Base-by-base conservation (phyloP, 2,113 vertebrate genomes). In the Regulus satrapa region DNA sequence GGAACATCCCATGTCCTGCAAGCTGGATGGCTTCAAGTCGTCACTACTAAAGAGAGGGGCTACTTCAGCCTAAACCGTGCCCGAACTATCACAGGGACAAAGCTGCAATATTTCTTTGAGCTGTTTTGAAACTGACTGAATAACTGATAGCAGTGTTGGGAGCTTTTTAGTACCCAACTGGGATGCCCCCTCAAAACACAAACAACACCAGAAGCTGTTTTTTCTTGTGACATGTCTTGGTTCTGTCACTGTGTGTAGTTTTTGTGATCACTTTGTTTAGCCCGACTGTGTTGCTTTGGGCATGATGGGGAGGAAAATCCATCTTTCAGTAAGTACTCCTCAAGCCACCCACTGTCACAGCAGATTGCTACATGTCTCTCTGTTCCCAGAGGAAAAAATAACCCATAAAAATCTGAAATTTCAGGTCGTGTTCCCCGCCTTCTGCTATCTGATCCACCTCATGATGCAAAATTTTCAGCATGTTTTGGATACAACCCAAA, bases 251-350 rank as follows among this genome's bases (percentile, higher is more conserved):
- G 59, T 20, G 45, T 63, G 34, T 89, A 74, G 74, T 83, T 94
- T 88, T 38, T 76, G 71, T 89, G 84, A 89, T 96, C 66, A 5
- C 55, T 96, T 90, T 86, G 75, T 90, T 97, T 92, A 92, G 29
- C 51, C 55, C 0, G 0, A 51, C 67, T 88, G 63, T 0, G 0
- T 88, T 86, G 85, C 76, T 86, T 68, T 83, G 72, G 67, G 75
- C 88, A 26, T 8, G 72, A 69, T 2, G 14, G 55, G 68, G 88
- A 92, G 72, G 75, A 95, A 94, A 94, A 96, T 94, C 79, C 72
- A 73, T 96, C 88, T 94, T 88, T 71, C 75, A 36, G 55, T 77
- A 96, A 94, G 62, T 91, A 40, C 59, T 94, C 43, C 72, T 93
- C 63, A 83, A 93, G 43, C 87, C 55, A 83, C 89, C 71, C 88